These are phyloP conservation scores for Porites cylindrica DNA, from an alignment of 92 coral and sea anemone genomes.

Conservation along the genomic window DNA sequence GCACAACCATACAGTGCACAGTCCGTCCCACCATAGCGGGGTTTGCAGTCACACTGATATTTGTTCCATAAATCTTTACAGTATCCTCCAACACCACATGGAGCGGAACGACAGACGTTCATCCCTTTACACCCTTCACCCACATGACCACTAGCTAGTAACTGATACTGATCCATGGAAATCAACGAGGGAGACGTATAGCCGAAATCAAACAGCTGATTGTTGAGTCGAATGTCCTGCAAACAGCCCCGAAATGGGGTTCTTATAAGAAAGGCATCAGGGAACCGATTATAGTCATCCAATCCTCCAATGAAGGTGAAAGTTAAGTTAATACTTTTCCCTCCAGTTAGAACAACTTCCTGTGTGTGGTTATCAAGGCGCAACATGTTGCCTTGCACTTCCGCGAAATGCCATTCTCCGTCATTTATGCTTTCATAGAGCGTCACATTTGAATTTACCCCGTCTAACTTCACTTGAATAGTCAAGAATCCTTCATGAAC, in stretches of 20 bases:
- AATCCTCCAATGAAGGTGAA: constrained; percentile 88
- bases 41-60: constrained; percentile 82
- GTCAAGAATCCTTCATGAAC: constrained; percentile 58
- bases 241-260: constrained; percentile 89
- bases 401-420: constrained; percentile 76
- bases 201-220: constrained; percentile 79
- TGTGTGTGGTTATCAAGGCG: constrained; percentile 58
- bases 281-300: constrained; percentile 48
- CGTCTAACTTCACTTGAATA: constrained; percentile 37
- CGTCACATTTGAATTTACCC: constrained; percentile 20
- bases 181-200: constrained; percentile 34
- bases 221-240: constrained; percentile 86
- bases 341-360: constrained; percentile 40
- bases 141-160: constrained; percentile 54
- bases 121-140: constrained; percentile 89
- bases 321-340: constrained; percentile 47
- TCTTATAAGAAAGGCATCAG: constrained; percentile 37
- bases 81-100: constrained; percentile 84
- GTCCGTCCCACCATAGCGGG: constrained; percentile 90
- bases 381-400: constrained; percentile 58
- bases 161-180: constrained; percentile 59
- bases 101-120: constrained; percentile 74
- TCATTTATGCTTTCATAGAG: constrained; percentile 54
- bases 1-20: constrained; percentile 95
- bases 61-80: constrained; percentile 93